Conservation (phyloP, 2,113 vertebrate species). For the Pomatostomus ruficeps region DNA sequence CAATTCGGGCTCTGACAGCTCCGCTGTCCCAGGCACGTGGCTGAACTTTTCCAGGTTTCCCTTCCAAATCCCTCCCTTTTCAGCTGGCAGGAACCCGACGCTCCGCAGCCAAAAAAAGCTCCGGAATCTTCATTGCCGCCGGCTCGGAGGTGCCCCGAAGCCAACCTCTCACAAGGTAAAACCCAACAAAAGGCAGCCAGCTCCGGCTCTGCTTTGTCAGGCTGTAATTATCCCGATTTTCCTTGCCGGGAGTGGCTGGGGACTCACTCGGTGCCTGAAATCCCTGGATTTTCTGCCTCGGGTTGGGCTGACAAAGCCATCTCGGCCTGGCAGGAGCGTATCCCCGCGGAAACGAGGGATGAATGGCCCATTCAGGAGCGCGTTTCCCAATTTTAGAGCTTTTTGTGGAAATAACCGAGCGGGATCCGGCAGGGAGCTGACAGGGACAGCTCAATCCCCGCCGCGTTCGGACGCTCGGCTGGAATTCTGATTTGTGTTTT, state of each 20-base stretch:
- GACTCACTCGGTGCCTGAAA: background rate
- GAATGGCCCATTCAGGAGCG: background rate
- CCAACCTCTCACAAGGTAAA: constrained; percentile 36
- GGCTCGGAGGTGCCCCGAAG: constrained; percentile 2
- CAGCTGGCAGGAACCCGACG: background rate
- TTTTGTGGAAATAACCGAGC: background rate
- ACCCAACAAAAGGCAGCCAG: constrained; percentile 5
- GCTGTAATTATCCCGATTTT: background rate
- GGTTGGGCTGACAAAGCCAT: constrained; percentile 15
- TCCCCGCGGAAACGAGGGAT: constrained; percentile 10
- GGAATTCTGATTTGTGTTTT: background rate
- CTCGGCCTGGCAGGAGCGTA: background rate
- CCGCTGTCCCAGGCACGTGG: background rate
- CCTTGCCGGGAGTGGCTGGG: background rate
- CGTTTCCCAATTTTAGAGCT: constrained; percentile 13
- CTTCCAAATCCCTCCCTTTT: constrained; percentile 33
- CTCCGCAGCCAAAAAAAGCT: constrained; percentile 24
- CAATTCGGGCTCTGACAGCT: background rate
- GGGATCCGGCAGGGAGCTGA: constrained; percentile 1
- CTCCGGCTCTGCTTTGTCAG: background rate
- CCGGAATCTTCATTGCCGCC: constrained; percentile 16
- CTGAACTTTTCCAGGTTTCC: background rate
- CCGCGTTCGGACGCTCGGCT: background rate
- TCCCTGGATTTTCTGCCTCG: background rate
- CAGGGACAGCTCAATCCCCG: background rate